Evolutionary conservation across 2,888 invertebrate genomes (phyloP).

Genomic region (Sicus ferrugineus): DNA sequence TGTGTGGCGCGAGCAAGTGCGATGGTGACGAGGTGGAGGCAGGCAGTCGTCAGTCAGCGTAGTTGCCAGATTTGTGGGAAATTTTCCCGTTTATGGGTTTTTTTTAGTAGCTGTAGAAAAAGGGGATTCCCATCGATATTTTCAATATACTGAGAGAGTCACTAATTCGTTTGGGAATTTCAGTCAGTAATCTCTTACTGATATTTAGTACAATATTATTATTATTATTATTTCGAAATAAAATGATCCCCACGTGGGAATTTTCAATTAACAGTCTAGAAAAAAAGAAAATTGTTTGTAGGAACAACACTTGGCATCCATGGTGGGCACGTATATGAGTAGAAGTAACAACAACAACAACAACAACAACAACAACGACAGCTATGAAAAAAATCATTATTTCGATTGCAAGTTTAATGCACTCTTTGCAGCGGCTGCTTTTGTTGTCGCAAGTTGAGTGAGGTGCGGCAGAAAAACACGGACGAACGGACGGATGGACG

Average conservation of each 20-base stretch:
- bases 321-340: not conserved
- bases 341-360: not conserved
- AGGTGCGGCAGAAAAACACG: not conserved
- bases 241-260: no score
- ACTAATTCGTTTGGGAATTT: not conserved
- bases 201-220: no score
- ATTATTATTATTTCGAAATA: no score
- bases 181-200: not conserved
- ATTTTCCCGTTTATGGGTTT: not conserved
- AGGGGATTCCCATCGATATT: no score
- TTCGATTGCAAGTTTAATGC: constrained; percentile 32
- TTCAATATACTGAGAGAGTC: no score
- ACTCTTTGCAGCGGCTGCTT: constrained; percentile 22
- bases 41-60: not conserved
- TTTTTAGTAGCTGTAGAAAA: not conserved
- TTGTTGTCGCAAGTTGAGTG: constrained; percentile 22
- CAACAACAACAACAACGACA: constrained; percentile 1
- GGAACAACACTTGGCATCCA: not conserved
- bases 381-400: constrained; percentile 5
- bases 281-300: not conserved
- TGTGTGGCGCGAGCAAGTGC: not conserved
- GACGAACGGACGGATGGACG: not conserved
- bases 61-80: not conserved
- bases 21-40: not conserved
- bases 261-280: not conserved